Evolutionary conservation across 2,113 vertebrate genomes (phyloP).

Genomic region (Alouatta palliata): DNA sequence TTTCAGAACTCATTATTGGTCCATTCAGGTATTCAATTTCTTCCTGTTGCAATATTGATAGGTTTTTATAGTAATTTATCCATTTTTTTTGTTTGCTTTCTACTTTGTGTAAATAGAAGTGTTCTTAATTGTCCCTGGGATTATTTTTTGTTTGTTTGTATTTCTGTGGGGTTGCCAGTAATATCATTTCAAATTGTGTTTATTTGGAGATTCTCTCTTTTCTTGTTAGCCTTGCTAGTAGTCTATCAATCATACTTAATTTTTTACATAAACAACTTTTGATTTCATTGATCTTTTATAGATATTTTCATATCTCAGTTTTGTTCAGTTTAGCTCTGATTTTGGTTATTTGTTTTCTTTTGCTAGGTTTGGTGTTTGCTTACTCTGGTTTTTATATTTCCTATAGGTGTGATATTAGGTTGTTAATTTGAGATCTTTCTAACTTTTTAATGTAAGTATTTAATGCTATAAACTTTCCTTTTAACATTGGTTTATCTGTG

Average conservation of each 20-base stretch:
- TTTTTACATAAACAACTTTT: neutral
- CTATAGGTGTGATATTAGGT: neutral
- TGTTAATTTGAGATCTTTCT: neutral
- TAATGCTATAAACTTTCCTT: neutral
- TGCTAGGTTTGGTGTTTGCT: neutral
- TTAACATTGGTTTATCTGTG: neutral
- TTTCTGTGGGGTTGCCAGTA: too few species aligned
- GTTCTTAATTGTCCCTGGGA: too few species aligned
- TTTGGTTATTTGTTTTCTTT: neutral
- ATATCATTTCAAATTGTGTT: neutral
- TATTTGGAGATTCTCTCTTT: neutral
- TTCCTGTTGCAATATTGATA: too few species aligned
- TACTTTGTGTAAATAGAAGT: too few species aligned
- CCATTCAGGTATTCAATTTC: too few species aligned
- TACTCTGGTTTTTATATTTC: neutral
- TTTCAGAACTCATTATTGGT: too few species aligned
- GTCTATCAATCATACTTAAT: neutral
- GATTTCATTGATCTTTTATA: neutral
- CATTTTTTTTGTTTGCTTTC: too few species aligned
- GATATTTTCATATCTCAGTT: neutral
- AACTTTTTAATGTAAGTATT: neutral
- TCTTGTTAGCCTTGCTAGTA: neutral
- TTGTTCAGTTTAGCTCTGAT: neutral
- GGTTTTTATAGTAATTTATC: too few species aligned
- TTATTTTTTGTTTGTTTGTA: too few species aligned